Conservation (phyloP, 2,888 invertebrate species). For the Perithous albicinctus region DNA sequence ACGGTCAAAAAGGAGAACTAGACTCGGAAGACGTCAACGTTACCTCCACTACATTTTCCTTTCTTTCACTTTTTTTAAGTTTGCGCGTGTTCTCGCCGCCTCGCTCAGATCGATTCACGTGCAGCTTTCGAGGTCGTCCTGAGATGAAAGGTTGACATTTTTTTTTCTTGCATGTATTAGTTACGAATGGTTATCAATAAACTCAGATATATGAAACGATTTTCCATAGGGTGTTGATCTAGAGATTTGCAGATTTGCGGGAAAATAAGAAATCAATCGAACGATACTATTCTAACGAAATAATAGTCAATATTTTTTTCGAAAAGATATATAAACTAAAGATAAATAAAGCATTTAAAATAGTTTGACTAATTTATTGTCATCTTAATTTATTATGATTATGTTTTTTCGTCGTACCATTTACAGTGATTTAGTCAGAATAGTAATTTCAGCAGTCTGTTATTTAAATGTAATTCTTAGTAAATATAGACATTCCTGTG, state of each 20-base stretch:
- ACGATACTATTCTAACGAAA: not conserved
- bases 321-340: too few species aligned
- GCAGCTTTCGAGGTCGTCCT: not conserved
- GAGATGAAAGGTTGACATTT: not conserved
- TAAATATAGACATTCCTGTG: not conserved
- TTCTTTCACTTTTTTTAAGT: slow-evolving; percentile 11
- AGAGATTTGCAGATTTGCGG: not conserved
- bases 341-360: not conserved
- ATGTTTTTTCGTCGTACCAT: not conserved
- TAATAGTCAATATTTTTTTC: not conserved
- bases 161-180: not conserved
- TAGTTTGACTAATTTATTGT: not conserved
- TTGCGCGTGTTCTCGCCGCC: slow-evolving; percentile 2
- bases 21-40: slow-evolving; percentile 6
- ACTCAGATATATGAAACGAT: not conserved
- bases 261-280: not conserved
- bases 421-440: not conserved
- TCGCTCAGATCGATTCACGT: not conserved
- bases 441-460: not conserved
- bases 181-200: not conserved
- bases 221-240: not conserved
- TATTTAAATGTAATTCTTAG: not conserved
- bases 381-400: not conserved
- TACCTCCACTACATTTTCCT: slow-evolving; percentile 9
- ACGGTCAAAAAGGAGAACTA: not conserved